Base-by-base conservation (phyloP, 2,797 vertebrate species). In the Odontamblyopus lacepedii region DNA sequence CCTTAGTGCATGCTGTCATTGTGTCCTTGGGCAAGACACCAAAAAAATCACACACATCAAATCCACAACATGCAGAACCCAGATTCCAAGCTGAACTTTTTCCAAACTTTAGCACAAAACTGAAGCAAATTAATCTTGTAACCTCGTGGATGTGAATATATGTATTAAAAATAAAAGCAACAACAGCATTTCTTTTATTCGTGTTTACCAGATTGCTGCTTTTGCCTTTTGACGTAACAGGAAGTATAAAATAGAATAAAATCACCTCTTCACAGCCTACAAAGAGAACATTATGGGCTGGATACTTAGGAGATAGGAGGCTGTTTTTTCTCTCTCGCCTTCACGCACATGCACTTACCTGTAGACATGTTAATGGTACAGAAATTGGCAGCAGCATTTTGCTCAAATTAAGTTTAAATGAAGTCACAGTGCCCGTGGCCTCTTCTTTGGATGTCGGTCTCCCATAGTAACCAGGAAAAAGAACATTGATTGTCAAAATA, bases 341-440 rank as follows among this genome's bases (percentile, higher is more conserved):
- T 61, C 35, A 59, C 44, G 26, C 76, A 68, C 70, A 60, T 30
- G 76, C 76, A 78, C 82, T 70, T 83, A 73, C 83, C 78, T 81
- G 71, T 6, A 72, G 72, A 80, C 87, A 79, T 78, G 72, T 82
- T 88, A 88, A 91, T 91, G 79, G 85, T 2, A 71, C 63, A 7
- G 59, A 89, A 32, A 88, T 85, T 89, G 83, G 85, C 78, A 79
- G 68, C 4, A 69, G 80, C 78, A 91, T 91, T 87, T 90, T 72
- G 78, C 63, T 78, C 79, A 86, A 87, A 91, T 88, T 86, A 86
- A 69, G 74, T 88, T 88, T 85, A 89, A 88, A 91, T 91, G 82
- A 90, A 78, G 78, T 84, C 71, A 71, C 84, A 90, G 90, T 86
- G 78, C n/a, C n/a, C 83, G 72, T 81, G 78, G 91, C 83, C 90